Base-by-base conservation (phyloP, 2,888 invertebrate species). In the Girardia tigrina region DNA sequence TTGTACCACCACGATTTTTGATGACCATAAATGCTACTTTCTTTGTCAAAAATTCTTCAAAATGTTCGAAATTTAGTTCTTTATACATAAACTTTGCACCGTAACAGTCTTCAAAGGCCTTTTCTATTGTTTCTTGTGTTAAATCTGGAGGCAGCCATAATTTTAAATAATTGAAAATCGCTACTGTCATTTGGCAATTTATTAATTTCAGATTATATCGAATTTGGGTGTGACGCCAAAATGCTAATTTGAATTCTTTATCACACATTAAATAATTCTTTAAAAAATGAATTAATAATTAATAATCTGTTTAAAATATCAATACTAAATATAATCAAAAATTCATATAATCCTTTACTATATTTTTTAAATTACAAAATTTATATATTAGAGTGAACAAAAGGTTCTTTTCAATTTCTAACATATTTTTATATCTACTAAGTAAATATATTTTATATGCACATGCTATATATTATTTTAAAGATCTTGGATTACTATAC, bases 121-220 rank as follows among this genome's bases (percentile, higher is more conserved):
- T 56, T 2, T 56, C 4, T 2, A 56, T 23, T 20, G n/a, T n/a
- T 56, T 56, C 56, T 12, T 6, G 4, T 12, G 56, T 56, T 20
- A 56, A 56, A 56, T 56, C 56, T 56, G 56, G 56, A 2, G 56
- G 56, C n/a, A 56, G n/a, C 56, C 56, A 56, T 56, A 56, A 56
- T n/a, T 56, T 56, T 16, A 56, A n/a, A n/a, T 56, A 56, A 56
- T 16, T 23, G 4, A 56, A 56, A 20, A 56, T 4, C n/a, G 56
- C 56, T 12, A 56, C n/a, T 4, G 56, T 56, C 56, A 56, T 56
- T n/a, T 56, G 56, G n/a, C 56, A 56, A 56, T 56, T 56, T 4
- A 56, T 56, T 56, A 56, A 4, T 56, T 56, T 56, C 8, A 56
- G 56, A 56, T 56, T 56, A 56, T 56, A 56, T n/a, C 56, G 56